Conservation (phyloP, 2,113 vertebrate genomes). For the Podarcis cretensis region DNA sequence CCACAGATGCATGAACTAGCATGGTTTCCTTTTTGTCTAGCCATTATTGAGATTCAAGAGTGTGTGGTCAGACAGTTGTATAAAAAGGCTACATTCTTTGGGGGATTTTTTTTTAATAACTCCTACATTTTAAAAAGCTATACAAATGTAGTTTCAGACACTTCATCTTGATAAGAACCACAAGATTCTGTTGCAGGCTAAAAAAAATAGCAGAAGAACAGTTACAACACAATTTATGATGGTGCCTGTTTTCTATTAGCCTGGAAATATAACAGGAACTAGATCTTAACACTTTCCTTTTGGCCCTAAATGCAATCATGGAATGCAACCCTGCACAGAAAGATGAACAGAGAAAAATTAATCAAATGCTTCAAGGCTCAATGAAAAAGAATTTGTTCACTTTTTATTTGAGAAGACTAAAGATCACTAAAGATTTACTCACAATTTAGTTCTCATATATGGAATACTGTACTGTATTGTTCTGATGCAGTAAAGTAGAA, state of each 20-base stretch:
- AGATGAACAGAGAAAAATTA: background rate
- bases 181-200: background rate
- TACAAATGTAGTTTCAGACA: background rate
- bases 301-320: background rate
- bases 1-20: background rate
- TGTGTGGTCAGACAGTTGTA: background rate
- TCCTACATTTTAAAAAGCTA: background rate
- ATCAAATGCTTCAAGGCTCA: background rate
- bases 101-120: background rate
- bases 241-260: background rate
- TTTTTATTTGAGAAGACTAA: background rate
- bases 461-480: background rate
- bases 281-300: slow-evolving; percentile 2
- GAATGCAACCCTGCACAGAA: background rate
- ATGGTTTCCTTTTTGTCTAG: background rate
- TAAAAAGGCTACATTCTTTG: background rate
- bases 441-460: no score
- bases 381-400: background rate
- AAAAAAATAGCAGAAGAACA: background rate
- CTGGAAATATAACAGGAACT: background rate
- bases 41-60: background rate
- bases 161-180: slow-evolving; percentile 17
- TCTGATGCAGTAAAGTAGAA: no score
- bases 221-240: background rate
- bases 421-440: background rate